These are phyloP conservation scores for Ptychodera flava DNA, from an alignment of 35 echinoderm and acorn worm species.

Conservation along the genomic window DNA sequence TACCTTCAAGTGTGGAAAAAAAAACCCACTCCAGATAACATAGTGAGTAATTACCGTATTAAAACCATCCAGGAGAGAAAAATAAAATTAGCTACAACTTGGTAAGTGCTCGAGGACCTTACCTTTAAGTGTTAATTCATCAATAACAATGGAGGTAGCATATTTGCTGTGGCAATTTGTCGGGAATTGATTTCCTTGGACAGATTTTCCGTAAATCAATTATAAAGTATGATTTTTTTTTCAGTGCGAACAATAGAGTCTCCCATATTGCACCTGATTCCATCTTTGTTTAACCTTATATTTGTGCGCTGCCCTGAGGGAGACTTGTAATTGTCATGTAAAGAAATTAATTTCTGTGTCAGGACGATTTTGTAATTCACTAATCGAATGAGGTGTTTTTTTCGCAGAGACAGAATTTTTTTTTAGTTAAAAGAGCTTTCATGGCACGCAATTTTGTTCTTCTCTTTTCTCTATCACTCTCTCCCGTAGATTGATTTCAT, in stretches of 20 bases:
- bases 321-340: neutral
- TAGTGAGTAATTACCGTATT: too few species aligned
- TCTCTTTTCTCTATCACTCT: too few species aligned
- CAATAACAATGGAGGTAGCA: too few species aligned
- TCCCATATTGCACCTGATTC: neutral
- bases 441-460: too few species aligned
- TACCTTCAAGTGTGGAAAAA: too few species aligned
- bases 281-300: neutral
- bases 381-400: neutral
- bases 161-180: neutral
- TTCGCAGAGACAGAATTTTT: neutral
- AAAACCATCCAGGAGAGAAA: too few species aligned
- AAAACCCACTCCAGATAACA: too few species aligned
- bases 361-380: neutral
- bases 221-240: neutral
- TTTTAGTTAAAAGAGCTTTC: too few species aligned
- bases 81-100: too few species aligned
- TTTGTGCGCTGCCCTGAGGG: neutral
- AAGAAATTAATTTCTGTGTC: neutral
- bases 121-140: too few species aligned
- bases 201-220: neutral
- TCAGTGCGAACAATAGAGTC: neutral
- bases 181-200: neutral
- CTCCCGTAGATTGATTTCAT: too few species aligned
- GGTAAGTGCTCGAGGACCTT: too few species aligned